Conservation (phyloP, 1,140 invertebrate genomes). For the Manduca sexta region DNA sequence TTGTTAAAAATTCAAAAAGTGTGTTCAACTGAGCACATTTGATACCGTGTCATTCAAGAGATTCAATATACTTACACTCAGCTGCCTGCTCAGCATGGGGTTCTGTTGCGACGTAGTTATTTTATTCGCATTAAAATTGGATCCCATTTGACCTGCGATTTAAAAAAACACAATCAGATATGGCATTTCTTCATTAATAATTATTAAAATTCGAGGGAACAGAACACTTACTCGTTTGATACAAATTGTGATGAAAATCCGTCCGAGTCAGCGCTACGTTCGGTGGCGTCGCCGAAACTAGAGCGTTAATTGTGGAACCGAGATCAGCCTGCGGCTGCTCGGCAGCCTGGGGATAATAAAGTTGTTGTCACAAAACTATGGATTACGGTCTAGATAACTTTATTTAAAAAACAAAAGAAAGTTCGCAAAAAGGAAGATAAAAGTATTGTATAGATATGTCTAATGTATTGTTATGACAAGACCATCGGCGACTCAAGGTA, state of each 20-base stretch:
- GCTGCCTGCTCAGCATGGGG: constrained; percentile 86
- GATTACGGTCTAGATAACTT: too few species aligned
- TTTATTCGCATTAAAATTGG: constrained; percentile 65
- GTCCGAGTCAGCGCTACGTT: constrained; percentile 55
- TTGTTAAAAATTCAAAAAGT: too few species aligned
- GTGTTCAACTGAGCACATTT: too few species aligned
- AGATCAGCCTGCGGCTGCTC: constrained; percentile 60
- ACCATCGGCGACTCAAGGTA: too few species aligned
- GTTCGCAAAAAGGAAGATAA: too few species aligned
- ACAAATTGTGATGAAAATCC: constrained; percentile 55
- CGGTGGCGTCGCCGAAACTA: constrained; percentile 53
- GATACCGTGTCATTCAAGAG: too few species aligned
- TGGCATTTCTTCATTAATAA: neutral
- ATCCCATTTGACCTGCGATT: constrained; percentile 60
- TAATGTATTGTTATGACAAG: neutral
- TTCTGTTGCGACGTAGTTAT: constrained; percentile 78
- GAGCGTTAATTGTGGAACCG: constrained; percentile 55
- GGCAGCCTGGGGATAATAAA: constrained; percentile 36
- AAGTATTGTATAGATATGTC: too few species aligned
- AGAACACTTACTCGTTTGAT: constrained; percentile 44
- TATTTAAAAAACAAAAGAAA: too few species aligned
- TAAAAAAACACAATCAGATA: constrained; percentile 5
- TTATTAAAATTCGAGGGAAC: neutral
- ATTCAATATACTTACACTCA: constrained; percentile 77
- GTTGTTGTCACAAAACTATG: neutral